Evolutionary conservation across 2,888 invertebrate genomes (phyloP).

Genomic region (Myopa tessellatipennis): DNA sequence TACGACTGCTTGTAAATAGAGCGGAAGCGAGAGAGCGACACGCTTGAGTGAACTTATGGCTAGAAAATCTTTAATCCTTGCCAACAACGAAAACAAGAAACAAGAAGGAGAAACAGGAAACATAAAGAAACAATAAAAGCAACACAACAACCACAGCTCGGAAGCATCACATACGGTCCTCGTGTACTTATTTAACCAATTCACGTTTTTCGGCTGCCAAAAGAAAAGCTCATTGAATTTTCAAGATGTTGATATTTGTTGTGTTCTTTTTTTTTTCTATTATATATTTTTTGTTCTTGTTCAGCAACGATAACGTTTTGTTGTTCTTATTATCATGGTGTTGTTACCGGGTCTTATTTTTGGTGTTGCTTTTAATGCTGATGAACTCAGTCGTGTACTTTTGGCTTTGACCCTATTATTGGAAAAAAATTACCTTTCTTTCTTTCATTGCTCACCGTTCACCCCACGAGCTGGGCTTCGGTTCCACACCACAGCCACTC

Average conservation of each 20-base stretch:
- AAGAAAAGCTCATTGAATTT: conserved; percentile 47
- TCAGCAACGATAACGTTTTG: background rate
- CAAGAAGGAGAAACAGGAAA: background rate
- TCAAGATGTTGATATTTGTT: conserved; percentile 39
- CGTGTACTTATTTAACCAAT: conserved; percentile 33
- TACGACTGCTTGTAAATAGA: background rate
- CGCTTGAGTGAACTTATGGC: background rate
- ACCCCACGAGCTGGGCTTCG: background rate
- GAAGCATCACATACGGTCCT: background rate
- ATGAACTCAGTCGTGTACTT: conserved; percentile 54
- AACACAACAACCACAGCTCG: background rate
- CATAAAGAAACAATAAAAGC: background rate
- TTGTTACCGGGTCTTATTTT: background rate
- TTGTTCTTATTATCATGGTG: conserved; percentile 8
- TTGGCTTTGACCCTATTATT: conserved; percentile 51
- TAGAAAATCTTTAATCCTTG: background rate
- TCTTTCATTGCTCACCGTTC: background rate
- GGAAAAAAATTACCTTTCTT: conserved; percentile 45
- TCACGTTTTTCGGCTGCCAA: conserved; percentile 29
- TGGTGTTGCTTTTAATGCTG: conserved; percentile 24
- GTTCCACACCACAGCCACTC: background rate
- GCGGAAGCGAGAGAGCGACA: background rate
- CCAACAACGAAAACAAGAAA: background rate
- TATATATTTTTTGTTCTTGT: background rate
- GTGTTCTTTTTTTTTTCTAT: conserved; percentile 4